Percentiles rank a stretch among this genome's conserved stretches.
phyloP scores from a whole-genome alignment of 2,113 vertebrate genomes.

The Tachysurus fulvidraco region DNA sequence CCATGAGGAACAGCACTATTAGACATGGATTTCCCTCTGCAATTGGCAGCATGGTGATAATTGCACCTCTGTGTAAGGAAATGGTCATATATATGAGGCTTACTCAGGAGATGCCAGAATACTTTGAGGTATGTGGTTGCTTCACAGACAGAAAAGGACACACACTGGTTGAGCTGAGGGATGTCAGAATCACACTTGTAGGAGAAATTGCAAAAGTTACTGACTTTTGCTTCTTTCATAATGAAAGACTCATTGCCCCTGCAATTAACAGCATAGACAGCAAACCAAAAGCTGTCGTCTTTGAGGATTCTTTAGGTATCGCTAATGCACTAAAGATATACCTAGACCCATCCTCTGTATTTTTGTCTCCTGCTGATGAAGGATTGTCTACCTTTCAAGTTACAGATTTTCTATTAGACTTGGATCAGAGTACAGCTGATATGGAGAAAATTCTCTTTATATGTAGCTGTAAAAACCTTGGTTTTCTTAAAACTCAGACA shows the following conservation, averaged over 20 bases:
- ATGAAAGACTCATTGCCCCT: slow-evolving; percentile 64
- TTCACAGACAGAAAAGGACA: slow-evolving; percentile 75
- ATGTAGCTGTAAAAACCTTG: slow-evolving; percentile 76
- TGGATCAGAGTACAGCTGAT: slow-evolving; percentile 56
- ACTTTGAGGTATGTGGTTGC: slow-evolving; percentile 80
- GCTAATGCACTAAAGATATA: slow-evolving; percentile 70
- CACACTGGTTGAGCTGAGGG: slow-evolving; percentile 78
- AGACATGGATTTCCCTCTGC: slow-evolving; percentile 76
- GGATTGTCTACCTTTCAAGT: slow-evolving; percentile 42
- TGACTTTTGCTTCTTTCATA: slow-evolving; percentile 78
- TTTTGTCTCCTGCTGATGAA: slow-evolving; percentile 58
- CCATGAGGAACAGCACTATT: slow-evolving; percentile 44
- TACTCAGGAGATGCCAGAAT: slow-evolving; percentile 67
- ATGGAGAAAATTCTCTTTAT: slow-evolving; percentile 75
- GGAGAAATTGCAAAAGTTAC: slow-evolving; percentile 54
- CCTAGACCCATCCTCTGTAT: slow-evolving; percentile 68
- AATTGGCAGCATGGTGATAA: slow-evolving; percentile 75
- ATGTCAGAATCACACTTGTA: slow-evolving; percentile 73
- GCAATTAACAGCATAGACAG: not conserved
- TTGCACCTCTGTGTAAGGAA: slow-evolving; percentile 72
- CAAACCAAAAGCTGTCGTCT: slow-evolving; percentile 74
- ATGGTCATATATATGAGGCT: slow-evolving; percentile 81
- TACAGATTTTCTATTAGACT: slow-evolving; percentile 50
- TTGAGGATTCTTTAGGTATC: slow-evolving; percentile 80
- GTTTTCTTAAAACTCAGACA: slow-evolving; percentile 63